Evolutionary conservation across 1,140 invertebrate species (phyloP).

Genomic region (Aphelenchoides fujianensis): DNA sequence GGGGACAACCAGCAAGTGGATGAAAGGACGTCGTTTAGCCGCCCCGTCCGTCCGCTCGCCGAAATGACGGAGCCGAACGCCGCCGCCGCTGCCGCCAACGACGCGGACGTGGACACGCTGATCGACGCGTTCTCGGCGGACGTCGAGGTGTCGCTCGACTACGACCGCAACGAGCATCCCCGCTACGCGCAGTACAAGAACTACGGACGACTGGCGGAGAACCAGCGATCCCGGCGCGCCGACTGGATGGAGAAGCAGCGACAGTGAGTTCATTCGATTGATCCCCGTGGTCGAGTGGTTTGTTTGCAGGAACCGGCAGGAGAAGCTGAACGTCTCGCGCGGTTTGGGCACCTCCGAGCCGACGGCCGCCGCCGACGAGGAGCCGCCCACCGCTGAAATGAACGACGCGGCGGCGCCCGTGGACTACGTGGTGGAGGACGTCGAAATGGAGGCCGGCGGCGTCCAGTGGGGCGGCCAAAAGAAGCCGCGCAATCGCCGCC

Average conservation of each 20-base stretch:
- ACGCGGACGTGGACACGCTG: conserved; percentile 6
- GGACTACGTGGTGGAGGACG: too few relatives aligned
- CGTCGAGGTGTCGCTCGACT: neutral
- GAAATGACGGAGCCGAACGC: too few relatives aligned
- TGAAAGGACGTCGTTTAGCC: too few relatives aligned
- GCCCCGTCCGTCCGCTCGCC: too few relatives aligned
- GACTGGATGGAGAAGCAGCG: conserved; percentile 10
- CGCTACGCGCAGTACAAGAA: conserved; percentile 19
- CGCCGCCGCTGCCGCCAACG: neutral
- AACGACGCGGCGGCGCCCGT: too few relatives aligned
- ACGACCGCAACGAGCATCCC: neutral
- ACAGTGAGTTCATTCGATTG: conserved; percentile 13
- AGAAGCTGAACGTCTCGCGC: neutral
- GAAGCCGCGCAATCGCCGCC: too few relatives aligned
- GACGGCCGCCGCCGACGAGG: neutral
- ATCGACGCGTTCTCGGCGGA: neutral
- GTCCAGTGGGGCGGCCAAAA: too few relatives aligned
- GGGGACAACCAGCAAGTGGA: too few relatives aligned
- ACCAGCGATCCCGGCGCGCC: neutral
- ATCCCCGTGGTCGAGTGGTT: too few relatives aligned
- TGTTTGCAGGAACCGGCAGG: too few relatives aligned
- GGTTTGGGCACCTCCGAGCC: neutral
- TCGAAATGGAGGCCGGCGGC: too few relatives aligned
- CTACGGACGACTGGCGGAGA: neutral
- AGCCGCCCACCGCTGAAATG: too few relatives aligned